These are phyloP conservation scores for Poicephalus gulielmi DNA, from an alignment of 2,113 vertebrate genomes.

Conservation along the genomic window DNA sequence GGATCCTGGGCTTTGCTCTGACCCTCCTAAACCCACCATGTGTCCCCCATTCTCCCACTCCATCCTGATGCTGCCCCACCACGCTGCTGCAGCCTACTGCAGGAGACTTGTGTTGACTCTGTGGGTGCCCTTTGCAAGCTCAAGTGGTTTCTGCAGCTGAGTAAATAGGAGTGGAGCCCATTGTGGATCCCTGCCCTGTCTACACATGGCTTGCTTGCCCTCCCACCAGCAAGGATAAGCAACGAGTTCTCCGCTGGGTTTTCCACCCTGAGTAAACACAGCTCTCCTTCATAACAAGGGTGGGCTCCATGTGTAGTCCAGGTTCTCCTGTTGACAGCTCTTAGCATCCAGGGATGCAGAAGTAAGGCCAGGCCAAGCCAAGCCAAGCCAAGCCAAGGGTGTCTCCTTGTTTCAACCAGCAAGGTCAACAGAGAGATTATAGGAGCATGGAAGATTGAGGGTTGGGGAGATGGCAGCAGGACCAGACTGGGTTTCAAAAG, in stretches of 20 bases:
- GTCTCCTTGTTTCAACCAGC: background rate
- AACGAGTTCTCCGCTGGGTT: background rate
- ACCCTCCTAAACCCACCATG: background rate
- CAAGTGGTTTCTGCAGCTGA: slow-evolving; percentile 44
- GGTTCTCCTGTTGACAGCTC: rapidly evolving
- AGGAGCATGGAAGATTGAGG: background rate
- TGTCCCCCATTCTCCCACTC: background rate
- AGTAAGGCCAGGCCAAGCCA: background rate
- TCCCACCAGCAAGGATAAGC: slow-evolving; percentile 10
- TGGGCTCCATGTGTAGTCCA: background rate
- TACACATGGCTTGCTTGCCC: background rate
- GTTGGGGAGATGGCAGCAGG: background rate
- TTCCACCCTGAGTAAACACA: slow-evolving; percentile 10
- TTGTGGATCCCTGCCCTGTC: background rate
- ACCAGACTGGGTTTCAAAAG: background rate
- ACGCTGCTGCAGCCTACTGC: background rate
- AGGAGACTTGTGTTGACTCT: background rate
- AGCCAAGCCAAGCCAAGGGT: background rate
- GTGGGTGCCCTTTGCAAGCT: background rate
- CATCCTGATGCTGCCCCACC: background rate
- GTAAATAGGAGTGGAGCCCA: slow-evolving; percentile 4
- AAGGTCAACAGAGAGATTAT: background rate
- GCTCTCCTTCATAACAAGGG: background rate
- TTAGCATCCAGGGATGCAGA: background rate
- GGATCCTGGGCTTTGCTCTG: background rate